Evolutionary conservation across 2,888 invertebrate genomes (phyloP).

Genomic region (Sacculina carcini): DNA sequence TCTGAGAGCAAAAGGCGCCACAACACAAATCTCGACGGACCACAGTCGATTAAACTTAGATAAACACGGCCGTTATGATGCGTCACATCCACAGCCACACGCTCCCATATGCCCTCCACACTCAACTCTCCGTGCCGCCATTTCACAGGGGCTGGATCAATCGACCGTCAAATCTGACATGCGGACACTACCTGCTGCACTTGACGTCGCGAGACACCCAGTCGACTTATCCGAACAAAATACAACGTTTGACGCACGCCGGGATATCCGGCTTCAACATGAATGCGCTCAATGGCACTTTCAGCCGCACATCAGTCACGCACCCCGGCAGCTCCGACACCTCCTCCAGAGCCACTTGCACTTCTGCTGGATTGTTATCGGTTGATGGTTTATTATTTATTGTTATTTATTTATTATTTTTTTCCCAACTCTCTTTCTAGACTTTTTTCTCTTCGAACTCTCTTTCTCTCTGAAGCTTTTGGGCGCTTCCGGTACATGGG

Average conservation of each 20-base stretch:
- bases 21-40: neutral
- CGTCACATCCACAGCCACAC: constrained; percentile 2
- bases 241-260: neutral
- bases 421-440: too few species aligned
- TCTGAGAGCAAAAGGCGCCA: neutral
- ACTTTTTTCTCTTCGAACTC: too few species aligned
- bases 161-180: constrained; percentile 1
- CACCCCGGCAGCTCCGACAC: too few species aligned
- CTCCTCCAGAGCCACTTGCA: too few species aligned
- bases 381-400: too few species aligned
- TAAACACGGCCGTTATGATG: neutral
- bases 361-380: too few species aligned
- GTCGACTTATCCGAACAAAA: neutral
- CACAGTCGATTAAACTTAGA: neutral
- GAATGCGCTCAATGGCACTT: neutral
- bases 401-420: too few species aligned
- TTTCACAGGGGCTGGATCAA: constrained; percentile 2
- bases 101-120: neutral
- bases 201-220: neutral
- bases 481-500: too few species aligned
- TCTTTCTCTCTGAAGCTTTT: too few species aligned
- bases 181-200: neutral
- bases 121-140: neutral
- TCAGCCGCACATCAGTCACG: too few species aligned
- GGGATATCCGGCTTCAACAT: neutral